Conservation (phyloP, 2,113 vertebrate genomes). For the Accipiter virgatus region DNA sequence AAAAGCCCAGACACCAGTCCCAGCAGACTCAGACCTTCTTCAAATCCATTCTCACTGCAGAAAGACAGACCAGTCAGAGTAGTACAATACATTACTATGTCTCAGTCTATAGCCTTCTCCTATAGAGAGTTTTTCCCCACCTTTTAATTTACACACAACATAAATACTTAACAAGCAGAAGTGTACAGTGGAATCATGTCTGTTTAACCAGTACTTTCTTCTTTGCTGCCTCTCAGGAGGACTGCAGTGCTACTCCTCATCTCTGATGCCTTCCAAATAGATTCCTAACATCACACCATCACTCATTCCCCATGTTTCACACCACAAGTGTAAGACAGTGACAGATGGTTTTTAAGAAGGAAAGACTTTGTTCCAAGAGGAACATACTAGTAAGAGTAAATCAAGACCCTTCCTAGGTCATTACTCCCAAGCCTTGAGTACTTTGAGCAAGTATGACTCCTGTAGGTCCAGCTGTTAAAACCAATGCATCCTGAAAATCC, state of each 20-base stretch:
- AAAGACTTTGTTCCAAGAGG: background rate
- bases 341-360: background rate
- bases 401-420: background rate
- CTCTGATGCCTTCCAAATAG: background rate
- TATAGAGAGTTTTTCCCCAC: background rate
- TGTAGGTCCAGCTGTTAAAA: background rate
- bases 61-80: conserved; percentile 15
- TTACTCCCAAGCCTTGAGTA: background rate
- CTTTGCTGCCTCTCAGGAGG: background rate
- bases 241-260: background rate
- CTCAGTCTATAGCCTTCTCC: background rate
- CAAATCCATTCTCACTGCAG: conserved; percentile 80
- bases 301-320: background rate
- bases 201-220: background rate
- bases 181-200: background rate
- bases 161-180: background rate
- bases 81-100: conserved; percentile 14
- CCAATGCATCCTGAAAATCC: background rate
- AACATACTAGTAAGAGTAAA: background rate
- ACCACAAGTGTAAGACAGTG: background rate
- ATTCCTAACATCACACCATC: background rate
- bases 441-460: background rate
- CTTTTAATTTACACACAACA: background rate
- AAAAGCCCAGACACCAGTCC: conserved; percentile 79
- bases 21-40: conserved; percentile 77